Base-by-base conservation (phyloP, 2,113 vertebrate species). In the Tympanuchus pallidicinctus region DNA sequence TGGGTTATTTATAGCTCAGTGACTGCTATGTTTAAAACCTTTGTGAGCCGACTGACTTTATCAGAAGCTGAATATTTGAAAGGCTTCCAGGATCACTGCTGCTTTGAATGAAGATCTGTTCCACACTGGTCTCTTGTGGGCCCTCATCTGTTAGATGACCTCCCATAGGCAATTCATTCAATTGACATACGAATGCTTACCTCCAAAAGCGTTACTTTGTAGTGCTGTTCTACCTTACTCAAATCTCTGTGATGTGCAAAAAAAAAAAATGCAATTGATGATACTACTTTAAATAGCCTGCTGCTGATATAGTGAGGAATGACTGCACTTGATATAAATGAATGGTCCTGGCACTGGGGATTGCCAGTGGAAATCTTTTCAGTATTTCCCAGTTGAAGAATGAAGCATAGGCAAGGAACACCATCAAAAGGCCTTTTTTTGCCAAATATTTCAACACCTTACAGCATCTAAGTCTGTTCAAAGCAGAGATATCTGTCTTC, bases 21-120 rank as follows among this genome's bases (percentile, higher is more conserved):
- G 45, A 82, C 34, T 91, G 83, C 50, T 54, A 6, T 57, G 27
- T 83, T 77, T 70, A 52, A 97, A 93, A 89, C 14, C 38, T 90
- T 73, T 28, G 2, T 72, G 64, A 54, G n/a, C n/a, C 82, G 50
- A 71, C 16, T 69, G 63, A 47, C 64, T 72, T 60, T n/a, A 4
- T 34, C 20, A 57, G 48, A 65, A 92, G 43, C 34, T 38, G 19
- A 1, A 0, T 89, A 42, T 67, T 92, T 93, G 60, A 66, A 90
- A 92, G 63, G 36, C 32, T 76, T 89, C 52, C 69, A n/a, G 10
- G 28, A 3, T 43, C 77, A 28, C 79, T 45, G 17, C 24, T 48
- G 3, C 67, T 57, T 21, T 21, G 2, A 6, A 64, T 40, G 52
- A 59, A n/a, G 42, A 79, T 78, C 2, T 28, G 19, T 21, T 77